Evolutionary conservation across 64 coral and sea anemone genomes (phyloP).

Genomic region (Montipora efflorescens): DNA sequence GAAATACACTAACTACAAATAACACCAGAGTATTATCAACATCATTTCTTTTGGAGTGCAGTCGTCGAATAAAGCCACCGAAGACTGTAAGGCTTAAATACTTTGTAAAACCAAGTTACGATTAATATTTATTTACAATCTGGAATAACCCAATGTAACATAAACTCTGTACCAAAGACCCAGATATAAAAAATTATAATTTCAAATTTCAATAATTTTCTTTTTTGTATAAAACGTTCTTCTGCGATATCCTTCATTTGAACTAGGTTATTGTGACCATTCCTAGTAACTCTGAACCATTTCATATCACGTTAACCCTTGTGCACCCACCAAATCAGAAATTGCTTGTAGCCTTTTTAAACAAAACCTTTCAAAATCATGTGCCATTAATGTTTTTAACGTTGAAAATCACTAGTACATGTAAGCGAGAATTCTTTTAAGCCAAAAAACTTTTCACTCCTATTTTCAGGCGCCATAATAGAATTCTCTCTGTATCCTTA

Average conservation of each 20-base stretch:
- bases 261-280: not conserved
- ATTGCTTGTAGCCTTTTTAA: not conserved
- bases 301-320: not conserved
- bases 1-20: not conserved
- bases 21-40: not conserved
- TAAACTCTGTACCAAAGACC: constrained; percentile 30
- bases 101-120: not conserved
- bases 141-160: constrained; percentile 1
- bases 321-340: not conserved
- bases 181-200: constrained; percentile 64
- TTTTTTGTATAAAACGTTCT: constrained; percentile 52
- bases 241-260: constrained; percentile 26
- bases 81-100: not conserved
- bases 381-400: not conserved
- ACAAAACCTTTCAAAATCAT: no score
- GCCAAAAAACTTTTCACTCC: not conserved
- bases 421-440: no score
- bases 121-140: constrained; percentile 43
- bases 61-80: not conserved
- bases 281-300: not conserved
- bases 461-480: not conserved
- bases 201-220: constrained; percentile 49
- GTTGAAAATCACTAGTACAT: not conserved
- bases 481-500: not conserved
- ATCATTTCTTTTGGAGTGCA: not conserved